Conservation (phyloP, 2,113 vertebrate species). For the Sarotherodon lohbergeri region DNA sequence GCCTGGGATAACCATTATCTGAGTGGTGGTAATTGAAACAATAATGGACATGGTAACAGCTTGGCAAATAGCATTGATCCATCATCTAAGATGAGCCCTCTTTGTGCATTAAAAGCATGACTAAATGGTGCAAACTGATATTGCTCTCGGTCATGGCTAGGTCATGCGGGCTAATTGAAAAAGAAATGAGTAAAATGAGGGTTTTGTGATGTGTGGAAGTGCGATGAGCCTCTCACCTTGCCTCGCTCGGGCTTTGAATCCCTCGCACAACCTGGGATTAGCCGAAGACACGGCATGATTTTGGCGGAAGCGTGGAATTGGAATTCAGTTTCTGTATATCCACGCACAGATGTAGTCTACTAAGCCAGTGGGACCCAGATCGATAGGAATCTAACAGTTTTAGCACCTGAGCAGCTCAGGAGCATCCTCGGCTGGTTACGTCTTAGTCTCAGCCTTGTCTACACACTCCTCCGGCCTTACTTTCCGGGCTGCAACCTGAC, state of each 20-base stretch:
- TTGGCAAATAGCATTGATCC: slow-evolving; percentile 63
- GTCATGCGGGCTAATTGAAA: slow-evolving; percentile 50
- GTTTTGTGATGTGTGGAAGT: slow-evolving; percentile 11
- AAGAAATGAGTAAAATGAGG: slow-evolving; percentile 35
- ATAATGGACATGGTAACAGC: slow-evolving; percentile 58
- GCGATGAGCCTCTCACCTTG: slow-evolving; percentile 9
- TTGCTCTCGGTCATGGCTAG: slow-evolving; percentile 47
- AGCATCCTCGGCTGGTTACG: slow-evolving; percentile 28
- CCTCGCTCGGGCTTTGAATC: not conserved
- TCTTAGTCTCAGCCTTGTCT: slow-evolving; percentile 27
- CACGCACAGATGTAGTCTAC: slow-evolving; percentile 40
- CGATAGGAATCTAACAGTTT: slow-evolving; percentile 43
- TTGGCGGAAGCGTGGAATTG: slow-evolving; percentile 50
- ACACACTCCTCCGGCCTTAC: not conserved
- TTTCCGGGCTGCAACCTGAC: slow-evolving; percentile 12
- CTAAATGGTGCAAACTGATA: slow-evolving; percentile 52
- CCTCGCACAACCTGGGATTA: slow-evolving; percentile 18
- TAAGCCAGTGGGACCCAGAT: slow-evolving; percentile 40
- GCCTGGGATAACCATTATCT: slow-evolving; percentile 45
- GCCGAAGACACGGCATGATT: slow-evolving; percentile 24
- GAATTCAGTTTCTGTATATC: slow-evolving; percentile 55
- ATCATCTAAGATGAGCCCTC: slow-evolving; percentile 54
- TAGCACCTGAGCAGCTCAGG: slow-evolving; percentile 16
- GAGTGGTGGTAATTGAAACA: slow-evolving; percentile 62
- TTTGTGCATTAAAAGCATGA: slow-evolving; percentile 50